phyloP scores from a whole-genome alignment of 2,888 invertebrate genomes.

The Pristionchus arcanus region DNA sequence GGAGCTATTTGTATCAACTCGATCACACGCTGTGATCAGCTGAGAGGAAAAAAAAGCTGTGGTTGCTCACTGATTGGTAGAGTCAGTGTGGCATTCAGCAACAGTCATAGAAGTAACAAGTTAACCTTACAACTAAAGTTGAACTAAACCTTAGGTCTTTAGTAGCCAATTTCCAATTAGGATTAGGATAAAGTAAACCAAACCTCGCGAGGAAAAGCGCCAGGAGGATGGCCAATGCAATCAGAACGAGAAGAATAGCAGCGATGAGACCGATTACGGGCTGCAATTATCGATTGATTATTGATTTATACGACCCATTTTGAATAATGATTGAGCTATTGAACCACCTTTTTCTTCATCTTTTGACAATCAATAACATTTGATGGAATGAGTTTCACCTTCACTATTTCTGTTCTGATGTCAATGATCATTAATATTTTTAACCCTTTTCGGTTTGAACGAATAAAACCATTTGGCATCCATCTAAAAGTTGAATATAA shows the following conservation, averaged over 20 bases:
- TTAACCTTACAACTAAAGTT: not conserved
- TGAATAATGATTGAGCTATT: not conserved
- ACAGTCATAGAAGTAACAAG: not conserved
- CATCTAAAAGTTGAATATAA: too few relatives aligned
- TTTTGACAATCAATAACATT: not conserved
- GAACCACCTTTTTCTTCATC: too few relatives aligned
- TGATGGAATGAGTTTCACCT: not conserved
- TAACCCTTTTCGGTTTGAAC: not conserved
- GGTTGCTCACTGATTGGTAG: not conserved
- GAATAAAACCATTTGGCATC: not conserved
- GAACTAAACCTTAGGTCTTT: not conserved
- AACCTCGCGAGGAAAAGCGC: conserved; percentile 68
- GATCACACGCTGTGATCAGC: not conserved
- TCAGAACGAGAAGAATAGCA: conserved; percentile 73
- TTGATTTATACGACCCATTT: not conserved
- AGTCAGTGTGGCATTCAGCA: not conserved
- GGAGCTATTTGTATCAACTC: not conserved
- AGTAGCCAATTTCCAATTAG: not conserved
- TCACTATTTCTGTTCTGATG: not conserved
- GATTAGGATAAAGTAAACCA: not conserved
- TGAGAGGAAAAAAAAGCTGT: not conserved
- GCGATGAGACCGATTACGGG: conserved; percentile 75
- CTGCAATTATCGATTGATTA: conserved; percentile 56
- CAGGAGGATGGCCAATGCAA: conserved; percentile 71
- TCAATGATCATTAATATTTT: not conserved